A percentile compares a stretch with the other conserved stretches of the same genome.
These are phyloP conservation scores for Pagrus major DNA, from an alignment of 2,113 vertebrate genomes.

Conservation along the genomic window DNA sequence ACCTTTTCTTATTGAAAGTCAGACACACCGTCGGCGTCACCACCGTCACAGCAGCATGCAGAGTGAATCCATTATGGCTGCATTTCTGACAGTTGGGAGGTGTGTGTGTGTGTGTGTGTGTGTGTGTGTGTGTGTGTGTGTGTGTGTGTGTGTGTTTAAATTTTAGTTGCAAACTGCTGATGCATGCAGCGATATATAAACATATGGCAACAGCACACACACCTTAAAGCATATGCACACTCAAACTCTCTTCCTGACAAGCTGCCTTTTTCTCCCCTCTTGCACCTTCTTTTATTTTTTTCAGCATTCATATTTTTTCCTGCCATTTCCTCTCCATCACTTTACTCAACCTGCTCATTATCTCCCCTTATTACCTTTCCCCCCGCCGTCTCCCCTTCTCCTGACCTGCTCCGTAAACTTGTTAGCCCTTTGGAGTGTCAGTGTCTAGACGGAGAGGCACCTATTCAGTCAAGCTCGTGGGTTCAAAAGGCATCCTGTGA, in stretches of 20 bases:
- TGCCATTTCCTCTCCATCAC: conserved; percentile 32
- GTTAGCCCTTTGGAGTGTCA: conserved; percentile 54
- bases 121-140: conserved; percentile 6
- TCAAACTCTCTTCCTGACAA: conserved; percentile 27
- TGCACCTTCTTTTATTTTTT: conserved; percentile 45
- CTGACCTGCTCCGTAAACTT: conserved; percentile 71
- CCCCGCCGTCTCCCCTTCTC: conserved; percentile 37
- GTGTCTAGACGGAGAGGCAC: conserved; percentile 56
- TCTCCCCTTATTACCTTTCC: conserved; percentile 50
- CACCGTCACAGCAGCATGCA: conserved; percentile 37
- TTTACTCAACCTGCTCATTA: conserved; percentile 67
- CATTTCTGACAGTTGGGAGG: conserved; percentile 42
- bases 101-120: conserved; percentile 14
- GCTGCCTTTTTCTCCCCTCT: neutral
- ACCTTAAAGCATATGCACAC: neutral
- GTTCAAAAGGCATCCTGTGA: conserved; percentile 62
- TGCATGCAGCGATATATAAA: conserved; percentile 56
- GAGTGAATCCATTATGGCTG: conserved; percentile 44
- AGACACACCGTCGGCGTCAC: conserved; percentile 30
- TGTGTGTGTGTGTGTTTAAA: conserved; percentile 13
- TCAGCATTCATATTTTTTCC: conserved; percentile 48
- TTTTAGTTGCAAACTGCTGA: conserved; percentile 69
- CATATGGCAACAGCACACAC: conserved; percentile 59
- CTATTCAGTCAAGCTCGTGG: conserved; percentile 48
- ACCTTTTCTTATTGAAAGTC: conserved; percentile 55